phyloP scores from a whole-genome alignment of 2,797 vertebrate genomes.

The Tragopan temminckii region DNA sequence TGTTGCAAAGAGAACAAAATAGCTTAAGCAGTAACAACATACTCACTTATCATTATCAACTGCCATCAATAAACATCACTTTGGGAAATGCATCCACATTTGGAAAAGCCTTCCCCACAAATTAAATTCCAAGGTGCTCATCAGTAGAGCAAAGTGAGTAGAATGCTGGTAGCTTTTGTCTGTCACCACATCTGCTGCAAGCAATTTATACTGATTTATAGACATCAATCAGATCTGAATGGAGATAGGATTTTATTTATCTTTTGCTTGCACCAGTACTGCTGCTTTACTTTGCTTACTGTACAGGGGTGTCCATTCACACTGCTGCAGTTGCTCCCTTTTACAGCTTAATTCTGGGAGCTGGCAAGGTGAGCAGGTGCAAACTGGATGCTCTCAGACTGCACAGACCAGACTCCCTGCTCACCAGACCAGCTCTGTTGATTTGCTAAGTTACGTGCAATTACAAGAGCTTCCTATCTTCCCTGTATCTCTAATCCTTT shows the following conservation, averaged over 20 bases:
- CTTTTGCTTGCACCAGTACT: background rate
- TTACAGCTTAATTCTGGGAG: background rate
- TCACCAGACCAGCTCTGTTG: background rate
- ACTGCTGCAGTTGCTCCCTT: background rate
- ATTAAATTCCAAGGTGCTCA: background rate
- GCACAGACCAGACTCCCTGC: background rate
- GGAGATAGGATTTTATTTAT: background rate
- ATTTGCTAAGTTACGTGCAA: background rate
- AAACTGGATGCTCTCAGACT: background rate
- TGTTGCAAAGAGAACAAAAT: background rate
- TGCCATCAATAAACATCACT: background rate
- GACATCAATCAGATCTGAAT: background rate
- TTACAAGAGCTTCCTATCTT: background rate
- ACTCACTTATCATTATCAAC: background rate
- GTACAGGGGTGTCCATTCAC: background rate
- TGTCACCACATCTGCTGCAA: background rate
- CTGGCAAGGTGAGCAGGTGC: background rate
- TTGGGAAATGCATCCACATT: background rate
- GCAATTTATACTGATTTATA: background rate
- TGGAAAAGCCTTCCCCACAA: background rate
- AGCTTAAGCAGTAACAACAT: background rate
- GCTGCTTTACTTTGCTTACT: background rate
- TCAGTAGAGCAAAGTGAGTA: background rate
- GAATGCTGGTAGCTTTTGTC: background rate
- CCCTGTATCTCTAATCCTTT: background rate